Evolutionary conservation across 2,888 invertebrate genomes (phyloP).

Genomic region (Tipula lateralis): DNA sequence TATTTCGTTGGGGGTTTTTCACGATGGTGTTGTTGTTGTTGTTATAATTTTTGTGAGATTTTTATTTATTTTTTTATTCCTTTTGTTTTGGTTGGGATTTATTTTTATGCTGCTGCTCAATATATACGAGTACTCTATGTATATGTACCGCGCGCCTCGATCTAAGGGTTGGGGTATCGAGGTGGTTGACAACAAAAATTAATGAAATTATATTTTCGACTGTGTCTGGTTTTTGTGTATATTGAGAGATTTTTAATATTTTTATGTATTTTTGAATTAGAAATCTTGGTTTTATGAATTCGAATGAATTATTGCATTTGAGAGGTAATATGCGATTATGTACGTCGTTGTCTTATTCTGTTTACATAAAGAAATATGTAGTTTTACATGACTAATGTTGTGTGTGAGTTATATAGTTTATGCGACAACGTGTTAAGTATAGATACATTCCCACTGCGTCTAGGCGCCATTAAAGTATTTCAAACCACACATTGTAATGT

Average conservation of each 20-base stretch:
- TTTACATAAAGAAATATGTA: background rate
- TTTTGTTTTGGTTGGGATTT: background rate
- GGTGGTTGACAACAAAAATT: background rate
- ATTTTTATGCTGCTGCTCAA: background rate
- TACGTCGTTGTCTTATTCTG: background rate
- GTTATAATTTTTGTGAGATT: conserved; percentile 3
- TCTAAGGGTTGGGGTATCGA: background rate
- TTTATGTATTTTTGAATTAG: conserved; percentile 14
- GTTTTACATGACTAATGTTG: background rate
- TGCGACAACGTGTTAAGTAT: background rate
- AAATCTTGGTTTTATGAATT: background rate
- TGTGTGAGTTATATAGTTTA: background rate
- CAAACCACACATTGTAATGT: background rate
- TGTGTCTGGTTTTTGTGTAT: background rate
- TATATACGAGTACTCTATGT: background rate
- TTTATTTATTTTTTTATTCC: background rate
- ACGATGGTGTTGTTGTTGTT: background rate
- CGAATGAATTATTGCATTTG: background rate
- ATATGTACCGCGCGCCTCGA: background rate
- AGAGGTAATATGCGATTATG: background rate
- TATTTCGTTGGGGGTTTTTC: background rate
- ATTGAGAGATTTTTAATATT: background rate
- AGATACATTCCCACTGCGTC: background rate
- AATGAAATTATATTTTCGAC: conserved; percentile 6
- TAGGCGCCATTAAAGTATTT: conserved; percentile 19